phyloP scores from a whole-genome alignment of 2,797 vertebrate species.

The Erethizon dorsatum region DNA sequence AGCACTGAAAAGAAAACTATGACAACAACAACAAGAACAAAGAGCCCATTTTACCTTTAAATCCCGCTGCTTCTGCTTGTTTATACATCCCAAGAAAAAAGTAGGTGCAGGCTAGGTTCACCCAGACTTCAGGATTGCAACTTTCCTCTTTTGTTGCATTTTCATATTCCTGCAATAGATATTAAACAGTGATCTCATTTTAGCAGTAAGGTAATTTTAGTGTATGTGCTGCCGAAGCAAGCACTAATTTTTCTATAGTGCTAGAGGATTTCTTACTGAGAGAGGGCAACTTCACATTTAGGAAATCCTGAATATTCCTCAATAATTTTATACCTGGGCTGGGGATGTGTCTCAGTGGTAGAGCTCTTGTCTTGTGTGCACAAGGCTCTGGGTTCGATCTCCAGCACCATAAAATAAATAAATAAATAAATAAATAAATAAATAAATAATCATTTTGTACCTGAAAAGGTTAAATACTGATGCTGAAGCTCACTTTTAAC shows the following conservation, averaged over 20 bases:
- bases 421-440: too few species aligned
- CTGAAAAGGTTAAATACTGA: neutral
- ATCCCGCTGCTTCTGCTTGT: slow-evolving; percentile 96
- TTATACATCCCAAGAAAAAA: slow-evolving; percentile 98
- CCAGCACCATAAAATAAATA: too few species aligned
- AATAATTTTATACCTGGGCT: neutral
- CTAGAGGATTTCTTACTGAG: neutral
- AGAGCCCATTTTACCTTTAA: slow-evolving; percentile 92
- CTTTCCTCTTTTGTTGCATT: slow-evolving; percentile 90
- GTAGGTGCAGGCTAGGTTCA: slow-evolving; percentile 95
- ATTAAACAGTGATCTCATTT: neutral
- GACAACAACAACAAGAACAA: neutral
- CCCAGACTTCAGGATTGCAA: slow-evolving; percentile 95
- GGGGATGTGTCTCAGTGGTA: too few species aligned
- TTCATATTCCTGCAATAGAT: slow-evolving; percentile 94
- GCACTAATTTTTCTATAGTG: neutral
- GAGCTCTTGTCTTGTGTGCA: too few species aligned
- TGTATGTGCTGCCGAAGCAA: neutral
- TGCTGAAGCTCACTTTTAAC: neutral
- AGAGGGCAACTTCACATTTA: neutral
- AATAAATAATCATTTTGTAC: neutral
- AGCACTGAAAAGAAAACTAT: neutral
- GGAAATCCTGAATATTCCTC: neutral
- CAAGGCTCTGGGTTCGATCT: too few species aligned
- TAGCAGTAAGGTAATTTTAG: neutral